A percentile compares a stretch with the other conserved stretches of the same genome.
These are phyloP conservation scores for Fissipunctia ypsillon DNA, from an alignment of 2,888 invertebrate species.

Conservation along the genomic window DNA sequence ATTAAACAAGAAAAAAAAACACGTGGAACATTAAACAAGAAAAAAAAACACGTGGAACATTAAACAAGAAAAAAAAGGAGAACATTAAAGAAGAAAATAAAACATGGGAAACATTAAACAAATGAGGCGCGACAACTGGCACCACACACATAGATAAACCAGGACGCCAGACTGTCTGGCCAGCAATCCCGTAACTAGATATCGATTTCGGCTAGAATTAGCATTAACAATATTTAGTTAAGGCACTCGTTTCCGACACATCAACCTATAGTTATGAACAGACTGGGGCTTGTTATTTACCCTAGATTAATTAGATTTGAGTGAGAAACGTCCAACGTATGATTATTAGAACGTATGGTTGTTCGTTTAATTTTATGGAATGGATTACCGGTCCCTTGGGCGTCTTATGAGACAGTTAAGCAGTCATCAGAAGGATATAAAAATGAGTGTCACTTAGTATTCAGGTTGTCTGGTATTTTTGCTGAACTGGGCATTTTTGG, in stretches of 20 bases:
- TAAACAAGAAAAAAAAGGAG: no score
- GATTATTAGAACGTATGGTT: not conserved
- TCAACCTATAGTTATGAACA: not conserved
- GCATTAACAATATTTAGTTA: constrained; percentile 47
- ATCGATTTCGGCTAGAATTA: constrained; percentile 81
- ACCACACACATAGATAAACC: constrained; percentile 48
- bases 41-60: not conserved
- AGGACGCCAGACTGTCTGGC: constrained; percentile 82
- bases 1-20: constrained; percentile 16
- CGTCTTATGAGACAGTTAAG: not conserved
- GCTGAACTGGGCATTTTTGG: no score
- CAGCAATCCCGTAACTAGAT: constrained; percentile 74
- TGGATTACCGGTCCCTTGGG: not conserved
- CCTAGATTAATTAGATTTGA: not conserved
- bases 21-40: constrained; percentile 2
- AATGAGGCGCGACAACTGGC: constrained; percentile 56
- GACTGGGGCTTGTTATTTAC: not conserved
- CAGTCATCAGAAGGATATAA: not conserved
- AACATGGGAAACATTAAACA: not conserved
- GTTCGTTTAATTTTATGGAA: not conserved
- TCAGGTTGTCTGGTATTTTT: no score
- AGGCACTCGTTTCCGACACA: not conserved
- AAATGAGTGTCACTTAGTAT: not conserved
- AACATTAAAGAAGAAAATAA: no score
- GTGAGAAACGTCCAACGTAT: not conserved